Evolutionary conservation across 2,113 vertebrate species (phyloP).

Genomic region (Paedocypris sp.): DNA sequence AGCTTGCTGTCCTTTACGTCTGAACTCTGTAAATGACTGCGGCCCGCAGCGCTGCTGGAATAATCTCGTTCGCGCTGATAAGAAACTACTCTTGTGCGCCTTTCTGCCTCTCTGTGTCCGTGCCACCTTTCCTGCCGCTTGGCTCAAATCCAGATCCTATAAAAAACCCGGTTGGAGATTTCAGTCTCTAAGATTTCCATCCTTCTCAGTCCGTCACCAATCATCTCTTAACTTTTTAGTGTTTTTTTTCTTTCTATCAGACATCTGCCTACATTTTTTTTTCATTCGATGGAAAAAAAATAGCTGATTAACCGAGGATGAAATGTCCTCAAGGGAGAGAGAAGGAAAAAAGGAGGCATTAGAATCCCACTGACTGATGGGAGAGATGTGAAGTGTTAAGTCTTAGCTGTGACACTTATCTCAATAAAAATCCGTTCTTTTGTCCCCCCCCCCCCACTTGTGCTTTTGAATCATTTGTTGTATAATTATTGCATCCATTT

Average conservation of each 20-base stretch:
- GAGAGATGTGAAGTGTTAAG: neutral
- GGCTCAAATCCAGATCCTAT: slow-evolving; percentile 12
- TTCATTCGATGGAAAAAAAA: slow-evolving; percentile 2
- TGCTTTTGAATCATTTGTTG: neutral
- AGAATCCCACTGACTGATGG: neutral
- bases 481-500: neutral
- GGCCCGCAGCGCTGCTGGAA: slow-evolving; percentile 34
- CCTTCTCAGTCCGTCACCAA: neutral
- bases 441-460: too few species aligned
- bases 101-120: neutral
- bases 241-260: slow-evolving; percentile 25
- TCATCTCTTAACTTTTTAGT: neutral
- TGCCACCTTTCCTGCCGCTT: neutral
- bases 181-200: slow-evolving; percentile 7
- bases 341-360: neutral
- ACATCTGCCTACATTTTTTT: slow-evolving; percentile 39
- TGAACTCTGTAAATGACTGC: slow-evolving; percentile 47
- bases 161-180: slow-evolving; percentile 33
- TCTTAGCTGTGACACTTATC: neutral
- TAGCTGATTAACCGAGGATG: slow-evolving; percentile 9
- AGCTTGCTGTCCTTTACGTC: neutral
- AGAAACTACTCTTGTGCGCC: slow-evolving; percentile 31
- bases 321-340: neutral
- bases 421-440: too few species aligned
- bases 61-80: slow-evolving; percentile 42